Conservation (phyloP, 2,888 invertebrate species). For the Lochmaea capreae region DNA sequence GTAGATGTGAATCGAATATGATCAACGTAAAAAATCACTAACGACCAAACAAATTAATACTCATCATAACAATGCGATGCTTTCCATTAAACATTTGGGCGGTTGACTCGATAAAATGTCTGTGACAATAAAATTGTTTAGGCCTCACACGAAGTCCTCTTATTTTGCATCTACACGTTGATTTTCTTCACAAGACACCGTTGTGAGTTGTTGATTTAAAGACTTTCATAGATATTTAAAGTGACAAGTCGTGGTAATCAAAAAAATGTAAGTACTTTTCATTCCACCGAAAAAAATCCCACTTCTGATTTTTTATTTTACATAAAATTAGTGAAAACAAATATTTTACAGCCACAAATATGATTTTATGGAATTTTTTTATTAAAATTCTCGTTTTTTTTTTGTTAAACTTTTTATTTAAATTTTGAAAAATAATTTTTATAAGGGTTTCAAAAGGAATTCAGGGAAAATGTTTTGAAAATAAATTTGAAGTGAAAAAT, state of each 20-base stretch:
- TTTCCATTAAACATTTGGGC: not conserved
- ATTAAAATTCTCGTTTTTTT: too few species aligned
- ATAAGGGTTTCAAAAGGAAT: too few species aligned
- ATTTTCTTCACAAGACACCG: conserved; percentile 13
- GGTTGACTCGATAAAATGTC: conserved; percentile 46
- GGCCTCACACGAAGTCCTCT: conserved; percentile 45
- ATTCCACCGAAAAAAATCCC: not conserved
- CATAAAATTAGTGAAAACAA: too few species aligned
- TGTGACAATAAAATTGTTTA: conserved; percentile 42
- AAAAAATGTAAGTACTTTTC: not conserved
- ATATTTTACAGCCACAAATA: too few species aligned
- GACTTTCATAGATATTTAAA: conserved; percentile 12
- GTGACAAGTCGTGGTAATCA: conserved; percentile 11
- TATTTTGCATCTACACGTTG: conserved; percentile 41
- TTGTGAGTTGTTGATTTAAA: conserved; percentile 24
- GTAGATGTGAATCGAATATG: not conserved
- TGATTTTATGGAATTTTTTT: too few species aligned
- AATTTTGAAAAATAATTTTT: too few species aligned
- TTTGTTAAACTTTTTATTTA: too few species aligned
- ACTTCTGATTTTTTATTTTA: too few species aligned
- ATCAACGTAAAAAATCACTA: not conserved
- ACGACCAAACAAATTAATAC: not conserved
- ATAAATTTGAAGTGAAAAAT: too few species aligned
- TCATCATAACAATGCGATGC: not conserved
- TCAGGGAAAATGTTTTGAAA: too few species aligned